phyloP scores from a whole-genome alignment of 2,113 vertebrate genomes.

The Salvelinus sp. region DNA sequence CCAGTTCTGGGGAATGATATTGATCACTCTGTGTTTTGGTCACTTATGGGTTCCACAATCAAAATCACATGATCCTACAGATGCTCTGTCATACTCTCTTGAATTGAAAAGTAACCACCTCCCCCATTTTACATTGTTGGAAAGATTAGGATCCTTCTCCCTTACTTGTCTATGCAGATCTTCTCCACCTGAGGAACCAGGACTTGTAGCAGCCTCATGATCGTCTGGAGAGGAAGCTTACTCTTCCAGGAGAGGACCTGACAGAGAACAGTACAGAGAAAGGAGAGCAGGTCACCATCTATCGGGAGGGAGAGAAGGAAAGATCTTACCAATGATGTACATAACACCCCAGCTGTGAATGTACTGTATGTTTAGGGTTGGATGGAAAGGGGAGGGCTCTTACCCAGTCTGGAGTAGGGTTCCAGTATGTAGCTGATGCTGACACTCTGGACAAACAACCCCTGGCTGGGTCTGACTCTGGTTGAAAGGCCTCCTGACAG shows the following conservation, averaged over 20 bases:
- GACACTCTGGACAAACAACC: slow-evolving; percentile 76
- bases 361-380: no score
- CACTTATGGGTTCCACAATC: background rate
- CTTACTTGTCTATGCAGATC: slow-evolving; percentile 99
- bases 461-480: slow-evolving; percentile 61
- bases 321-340: no score
- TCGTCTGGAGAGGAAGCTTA: slow-evolving; percentile 93
- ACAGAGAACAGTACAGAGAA: background rate
- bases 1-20: no score
- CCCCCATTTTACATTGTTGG: background rate
- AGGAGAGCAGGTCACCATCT: background rate
- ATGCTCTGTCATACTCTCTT: no score
- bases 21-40: background rate
- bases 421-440: slow-evolving; percentile 78
- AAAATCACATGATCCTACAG: background rate
- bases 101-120: no score
- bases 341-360: no score
- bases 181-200: slow-evolving; percentile 98
- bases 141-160: background rate
- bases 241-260: slow-evolving; percentile 93
- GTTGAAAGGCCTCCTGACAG: slow-evolving; percentile 71
- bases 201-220: slow-evolving; percentile 95
- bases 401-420: slow-evolving; percentile 89
- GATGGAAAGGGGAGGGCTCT: slow-evolving; percentile 38
- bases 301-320: background rate